Base-by-base conservation (phyloP, 2,888 invertebrate genomes). In the Deilephila porcellus region DNA sequence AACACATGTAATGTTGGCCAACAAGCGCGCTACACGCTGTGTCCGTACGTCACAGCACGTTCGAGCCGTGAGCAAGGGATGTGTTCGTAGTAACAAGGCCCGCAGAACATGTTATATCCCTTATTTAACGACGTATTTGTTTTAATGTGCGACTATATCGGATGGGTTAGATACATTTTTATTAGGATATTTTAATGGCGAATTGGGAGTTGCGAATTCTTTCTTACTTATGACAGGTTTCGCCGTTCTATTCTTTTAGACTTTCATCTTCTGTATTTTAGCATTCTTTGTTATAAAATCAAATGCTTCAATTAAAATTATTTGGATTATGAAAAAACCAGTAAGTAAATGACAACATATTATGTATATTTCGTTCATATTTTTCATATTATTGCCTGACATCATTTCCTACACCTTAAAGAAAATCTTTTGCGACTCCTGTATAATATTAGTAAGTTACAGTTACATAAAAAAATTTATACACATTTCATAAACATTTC, bases 81-180 rank as follows among this genome's bases (percentile, higher is more conserved):
- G 79, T 84, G 87, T 83, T 81, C 79, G 73, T 56, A 77, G 81
- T 77, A 86, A 86, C 86, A 86, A 83, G 72, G 80, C 75, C 78
- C 77, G 72, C 67, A 74, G 81, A 81, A 84, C 86, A 79, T 80
- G 85, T 77, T 82, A 83, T 83, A 84, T 79, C 77, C 82, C 79
- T 81, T 83, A 83, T 85, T 83, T 88, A 89, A 86, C 85, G 85
- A 83, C 81, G 82, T 84, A 88, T 90, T 88, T 87, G 88, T 88
- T 85, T 84, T 86, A 84, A 88, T 86, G 82, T 85, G 75, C 75
- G 72, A 78, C 60, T 76, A 77, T 80, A 79, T 79, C 63, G 74
- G 34, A 37, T 72, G 29, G 60, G 32, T 56, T 17, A 0, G 32
- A 14, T 37, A 64, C 62, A 63, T 45, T 32, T 71, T 59, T 67